Evolutionary conservation across 2,113 vertebrate species (phyloP).

Genomic region (Lipotes vexillifer): DNA sequence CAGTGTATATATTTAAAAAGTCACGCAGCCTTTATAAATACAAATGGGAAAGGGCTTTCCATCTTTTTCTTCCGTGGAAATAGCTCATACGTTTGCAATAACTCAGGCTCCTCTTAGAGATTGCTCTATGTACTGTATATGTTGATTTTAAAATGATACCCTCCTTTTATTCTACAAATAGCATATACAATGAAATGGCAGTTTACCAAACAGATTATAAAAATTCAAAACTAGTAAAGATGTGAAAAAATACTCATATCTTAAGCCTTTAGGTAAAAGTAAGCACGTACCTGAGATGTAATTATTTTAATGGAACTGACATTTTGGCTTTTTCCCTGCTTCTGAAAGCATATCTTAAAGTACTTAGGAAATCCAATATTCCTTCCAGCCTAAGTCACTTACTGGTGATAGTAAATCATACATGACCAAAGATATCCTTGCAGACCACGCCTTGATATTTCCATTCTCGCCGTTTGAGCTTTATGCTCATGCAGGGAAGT

Average conservation of each 20-base stretch:
- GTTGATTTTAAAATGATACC: slow-evolving; percentile 72
- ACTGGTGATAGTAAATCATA: slow-evolving; percentile 56
- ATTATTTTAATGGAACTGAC: slow-evolving; percentile 73
- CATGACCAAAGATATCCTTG: neutral
- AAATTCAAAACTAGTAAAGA: slow-evolving; percentile 56
- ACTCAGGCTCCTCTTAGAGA: slow-evolving; percentile 62
- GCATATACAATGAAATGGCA: slow-evolving; percentile 70
- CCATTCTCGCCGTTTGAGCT: neutral
- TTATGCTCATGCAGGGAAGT: neutral
- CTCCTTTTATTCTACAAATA: slow-evolving; percentile 70
- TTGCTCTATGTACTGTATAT: slow-evolving; percentile 61
- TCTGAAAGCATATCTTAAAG: slow-evolving; percentile 61
- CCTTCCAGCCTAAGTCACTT: slow-evolving; percentile 45
- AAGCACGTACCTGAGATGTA: slow-evolving; percentile 55
- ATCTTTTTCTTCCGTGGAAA: slow-evolving; percentile 62
- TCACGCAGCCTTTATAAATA: slow-evolving; percentile 73
- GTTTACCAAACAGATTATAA: slow-evolving; percentile 69
- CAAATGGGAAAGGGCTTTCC: slow-evolving; percentile 67
- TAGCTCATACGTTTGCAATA: slow-evolving; percentile 74
- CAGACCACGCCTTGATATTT: slow-evolving; percentile 4
- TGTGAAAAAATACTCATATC: slow-evolving; percentile 58
- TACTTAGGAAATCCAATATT: slow-evolving; percentile 67
- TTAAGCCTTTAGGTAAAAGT: slow-evolving; percentile 60
- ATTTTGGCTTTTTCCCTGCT: slow-evolving; percentile 42
- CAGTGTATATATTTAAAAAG: slow-evolving; percentile 74